Percentiles rank a stretch among this genome's conserved stretches.
Evolutionary conservation across 1,140 invertebrate species (phyloP).

Genomic region (Euschistus heros): DNA sequence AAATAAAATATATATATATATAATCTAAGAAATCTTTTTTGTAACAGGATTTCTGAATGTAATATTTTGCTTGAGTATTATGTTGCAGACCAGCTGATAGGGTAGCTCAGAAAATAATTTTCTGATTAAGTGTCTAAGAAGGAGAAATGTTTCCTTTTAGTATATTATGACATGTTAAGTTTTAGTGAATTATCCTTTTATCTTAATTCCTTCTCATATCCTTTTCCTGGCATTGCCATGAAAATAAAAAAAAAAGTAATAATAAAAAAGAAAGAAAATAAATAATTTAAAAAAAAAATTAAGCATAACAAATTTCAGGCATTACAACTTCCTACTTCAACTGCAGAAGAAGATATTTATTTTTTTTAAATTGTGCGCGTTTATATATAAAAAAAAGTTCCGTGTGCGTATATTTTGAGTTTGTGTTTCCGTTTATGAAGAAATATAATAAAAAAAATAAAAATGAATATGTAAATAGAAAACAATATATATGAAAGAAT

Average conservation of each 20-base stretch:
- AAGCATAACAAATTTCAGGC: conserved; percentile 13
- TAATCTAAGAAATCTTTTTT: too few relatives aligned
- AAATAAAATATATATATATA: too few relatives aligned
- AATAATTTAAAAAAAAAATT: conserved; percentile 1
- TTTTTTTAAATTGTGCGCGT: conserved; percentile 16
- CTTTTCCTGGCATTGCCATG: not conserved
- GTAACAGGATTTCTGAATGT: too few relatives aligned
- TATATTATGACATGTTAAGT: too few relatives aligned
- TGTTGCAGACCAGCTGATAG: too few relatives aligned
- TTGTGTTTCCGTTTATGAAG: conserved; percentile 12
- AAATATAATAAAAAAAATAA: conserved; percentile 3
- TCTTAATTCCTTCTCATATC: too few relatives aligned
- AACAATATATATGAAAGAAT: conserved; percentile 15
- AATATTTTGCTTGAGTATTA: too few relatives aligned
- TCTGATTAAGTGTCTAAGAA: too few relatives aligned
- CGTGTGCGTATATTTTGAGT: conserved; percentile 14
- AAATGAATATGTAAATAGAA: not conserved
- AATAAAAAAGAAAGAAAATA: not conserved
- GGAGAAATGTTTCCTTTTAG: too few relatives aligned
- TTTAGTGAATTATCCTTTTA: too few relatives aligned
- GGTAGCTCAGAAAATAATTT: too few relatives aligned
- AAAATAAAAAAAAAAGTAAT: not conserved
- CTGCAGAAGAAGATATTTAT: conserved; percentile 11
- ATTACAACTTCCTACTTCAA: conserved; percentile 3
- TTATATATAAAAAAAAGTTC: conserved; percentile 8